A percentile compares a stretch with the other conserved stretches of the same genome.
phyloP scores from a whole-genome alignment of 2,113 vertebrate genomes.

The Antennarius striatus region DNA sequence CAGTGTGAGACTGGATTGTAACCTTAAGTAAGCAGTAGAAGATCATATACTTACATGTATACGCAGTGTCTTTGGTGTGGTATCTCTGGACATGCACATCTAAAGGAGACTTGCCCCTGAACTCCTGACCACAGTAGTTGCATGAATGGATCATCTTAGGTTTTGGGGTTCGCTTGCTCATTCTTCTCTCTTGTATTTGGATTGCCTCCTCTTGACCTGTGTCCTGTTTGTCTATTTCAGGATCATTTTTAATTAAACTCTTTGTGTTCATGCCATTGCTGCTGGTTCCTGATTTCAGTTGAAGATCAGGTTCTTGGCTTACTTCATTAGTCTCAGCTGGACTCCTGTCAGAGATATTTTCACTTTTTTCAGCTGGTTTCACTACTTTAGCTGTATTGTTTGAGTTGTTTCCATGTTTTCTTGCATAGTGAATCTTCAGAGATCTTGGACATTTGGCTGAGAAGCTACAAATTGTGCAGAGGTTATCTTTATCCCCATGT shows the following conservation, averaged over 20 bases:
- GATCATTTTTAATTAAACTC: conserved; percentile 16
- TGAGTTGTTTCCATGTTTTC: conserved; percentile 59
- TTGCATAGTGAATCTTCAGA: conserved; percentile 78
- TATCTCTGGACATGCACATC: conserved; percentile 75
- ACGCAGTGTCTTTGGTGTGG: conserved; percentile 73
- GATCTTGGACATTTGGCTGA: conserved; percentile 75
- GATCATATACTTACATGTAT: conserved; percentile 63
- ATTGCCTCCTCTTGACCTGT: conserved; percentile 22
- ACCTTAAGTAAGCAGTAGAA: background rate
- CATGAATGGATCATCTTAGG: conserved; percentile 73
- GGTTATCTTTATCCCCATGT: conserved; percentile 24
- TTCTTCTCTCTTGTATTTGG: conserved; percentile 51
- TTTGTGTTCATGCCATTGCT: conserved; percentile 18
- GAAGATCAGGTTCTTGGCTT: conserved; percentile 14
- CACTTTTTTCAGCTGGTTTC: conserved; percentile 12
- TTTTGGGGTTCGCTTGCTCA: conserved; percentile 73
- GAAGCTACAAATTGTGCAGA: conserved; percentile 70
- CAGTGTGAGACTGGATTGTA: background rate
- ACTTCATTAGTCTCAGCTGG: conserved; percentile 48
- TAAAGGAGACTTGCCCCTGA: conserved; percentile 73
- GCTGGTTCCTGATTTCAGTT: conserved; percentile 4
- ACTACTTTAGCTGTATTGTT: conserved; percentile 25
- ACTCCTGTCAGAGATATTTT: conserved; percentile 22
- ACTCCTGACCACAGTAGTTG: conserved; percentile 76
- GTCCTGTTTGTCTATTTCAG: conserved; percentile 28